phyloP scores from a whole-genome alignment of 2,113 vertebrate species.

The Coreoperca whiteheadi region DNA sequence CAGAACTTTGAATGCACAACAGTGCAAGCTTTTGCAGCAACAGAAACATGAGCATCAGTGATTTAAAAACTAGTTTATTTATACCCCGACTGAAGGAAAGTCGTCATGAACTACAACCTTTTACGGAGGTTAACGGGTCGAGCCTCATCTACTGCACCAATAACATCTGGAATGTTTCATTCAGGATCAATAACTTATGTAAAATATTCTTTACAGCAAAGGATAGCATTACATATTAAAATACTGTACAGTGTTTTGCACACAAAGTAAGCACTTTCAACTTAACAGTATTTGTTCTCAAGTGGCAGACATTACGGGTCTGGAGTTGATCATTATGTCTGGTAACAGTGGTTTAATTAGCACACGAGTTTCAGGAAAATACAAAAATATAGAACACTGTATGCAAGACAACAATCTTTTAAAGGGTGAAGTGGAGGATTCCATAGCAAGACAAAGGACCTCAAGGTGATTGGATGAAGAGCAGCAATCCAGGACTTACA shows the following conservation, averaged over 20 bases:
- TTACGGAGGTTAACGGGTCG: slow-evolving; percentile 18
- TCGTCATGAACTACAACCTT: slow-evolving; percentile 26
- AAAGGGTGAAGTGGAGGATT: slow-evolving; percentile 1
- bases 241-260: slow-evolving; percentile 73
- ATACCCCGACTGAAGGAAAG: slow-evolving; percentile 30
- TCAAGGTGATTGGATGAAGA: slow-evolving; percentile 30
- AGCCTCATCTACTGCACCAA: slow-evolving; percentile 45
- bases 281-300: slow-evolving; percentile 38
- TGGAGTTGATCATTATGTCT: slow-evolving; percentile 39
- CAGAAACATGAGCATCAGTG: background rate
- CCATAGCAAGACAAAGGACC: slow-evolving; percentile 27
- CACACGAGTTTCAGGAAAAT: slow-evolving; percentile 33
- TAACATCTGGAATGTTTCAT: slow-evolving; percentile 66
- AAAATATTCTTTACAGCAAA: slow-evolving; percentile 71
- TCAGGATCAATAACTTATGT: slow-evolving; percentile 72
- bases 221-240: slow-evolving; percentile 71
- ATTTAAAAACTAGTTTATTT: slow-evolving; percentile 78
- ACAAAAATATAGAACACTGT: slow-evolving; percentile 71
- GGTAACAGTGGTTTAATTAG: slow-evolving; percentile 14
- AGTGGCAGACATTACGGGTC: slow-evolving; percentile 33
- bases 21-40: slow-evolving; percentile 13
- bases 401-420: slow-evolving; percentile 26
- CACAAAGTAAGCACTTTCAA: slow-evolving; percentile 47
- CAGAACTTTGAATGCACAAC: slow-evolving; percentile 11
- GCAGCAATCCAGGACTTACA: slow-evolving; percentile 33